Evolutionary conservation across 2,888 invertebrate genomes (phyloP), one percentile per base, ranked within the genome.

Genomic region (Scelioninae gen. 1): DNA sequence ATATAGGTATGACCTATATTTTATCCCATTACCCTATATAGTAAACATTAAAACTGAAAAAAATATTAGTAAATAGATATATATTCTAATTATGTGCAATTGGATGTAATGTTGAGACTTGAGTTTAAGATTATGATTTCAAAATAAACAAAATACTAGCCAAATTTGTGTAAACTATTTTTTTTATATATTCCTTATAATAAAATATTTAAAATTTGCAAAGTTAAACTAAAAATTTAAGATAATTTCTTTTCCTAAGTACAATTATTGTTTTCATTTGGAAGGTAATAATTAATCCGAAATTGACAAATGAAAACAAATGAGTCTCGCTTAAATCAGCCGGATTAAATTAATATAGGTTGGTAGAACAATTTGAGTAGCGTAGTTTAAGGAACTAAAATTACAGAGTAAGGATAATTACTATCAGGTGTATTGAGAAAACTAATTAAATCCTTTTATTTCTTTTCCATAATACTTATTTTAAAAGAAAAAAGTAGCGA

Each of bases 401-500:
- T 53, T 38, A 51, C 15, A 34, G 15, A 51, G 63, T 34, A 10
- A 40, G 40, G 51, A 40, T 66, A 66, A 66, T 66, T 63, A 32
- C 32, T 40, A 53, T 38, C 65, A 49, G 38, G 40, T 53, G 65
- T 40, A 29, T 43, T 68, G 55, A 55, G 43, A 68, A 55, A 55
- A 43, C 66, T 55, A 68, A 68, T 68, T 68, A 68, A 68, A 68
- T 16, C 68, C 31, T 45, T 56, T 45, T 38, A 45, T 55, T 68
- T 56, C 68, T 68, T 68, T 45, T 43, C 16, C 68, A n/a, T 16
- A 7, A 55, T 56, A 31, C 55, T 45, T 55, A 68, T 23, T 2
- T 55, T 55, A 56, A 43, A 45, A 68, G 34, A 55, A 55, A 16
- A 43, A 56, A 45, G 55, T 56, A 31, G 43, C 32, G 47, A 47